phyloP scores from a whole-genome alignment of 1,140 invertebrate species.

The Bombus ignitus region DNA sequence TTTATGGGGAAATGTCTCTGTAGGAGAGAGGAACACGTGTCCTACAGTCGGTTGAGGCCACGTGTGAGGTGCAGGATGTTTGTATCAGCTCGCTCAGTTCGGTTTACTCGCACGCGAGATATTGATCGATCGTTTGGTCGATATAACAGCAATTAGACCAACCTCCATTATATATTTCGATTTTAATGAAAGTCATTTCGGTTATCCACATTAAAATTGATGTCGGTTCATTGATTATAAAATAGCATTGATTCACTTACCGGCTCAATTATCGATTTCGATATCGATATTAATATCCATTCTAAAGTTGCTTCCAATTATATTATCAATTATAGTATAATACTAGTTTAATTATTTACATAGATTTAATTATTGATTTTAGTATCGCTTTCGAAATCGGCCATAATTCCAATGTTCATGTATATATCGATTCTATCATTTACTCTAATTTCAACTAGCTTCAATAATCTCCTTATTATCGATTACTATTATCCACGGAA shows the following conservation, averaged over 20 bases:
- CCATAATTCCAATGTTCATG: neutral
- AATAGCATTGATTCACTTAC: neutral
- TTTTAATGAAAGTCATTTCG: neutral
- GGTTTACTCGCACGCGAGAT: neutral
- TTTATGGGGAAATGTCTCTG: conserved; percentile 38
- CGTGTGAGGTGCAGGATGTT: conserved; percentile 54
- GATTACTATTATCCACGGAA: neutral
- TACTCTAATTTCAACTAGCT: too few relatives aligned
- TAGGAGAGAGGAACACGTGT: conserved; percentile 49
- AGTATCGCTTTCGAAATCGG: neutral
- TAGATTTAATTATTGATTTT: neutral
- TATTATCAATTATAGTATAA: too few relatives aligned
- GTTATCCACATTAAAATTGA: neutral
- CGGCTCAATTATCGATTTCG: neutral
- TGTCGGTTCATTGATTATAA: neutral
- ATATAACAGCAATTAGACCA: conserved; percentile 12
- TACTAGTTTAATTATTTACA: neutral
- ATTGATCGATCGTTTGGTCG: conserved; percentile 24
- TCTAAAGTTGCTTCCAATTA: too few relatives aligned
- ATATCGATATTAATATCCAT: neutral
- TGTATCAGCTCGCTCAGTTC: conserved; percentile 29
- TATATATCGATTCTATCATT: too few relatives aligned
- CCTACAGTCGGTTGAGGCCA: conserved; percentile 31
- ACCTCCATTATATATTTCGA: neutral
- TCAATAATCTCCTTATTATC: neutral